These are phyloP conservation scores for Idris sp. DNA, from an alignment of 1,140 invertebrate species.

Conservation along the genomic window DNA sequence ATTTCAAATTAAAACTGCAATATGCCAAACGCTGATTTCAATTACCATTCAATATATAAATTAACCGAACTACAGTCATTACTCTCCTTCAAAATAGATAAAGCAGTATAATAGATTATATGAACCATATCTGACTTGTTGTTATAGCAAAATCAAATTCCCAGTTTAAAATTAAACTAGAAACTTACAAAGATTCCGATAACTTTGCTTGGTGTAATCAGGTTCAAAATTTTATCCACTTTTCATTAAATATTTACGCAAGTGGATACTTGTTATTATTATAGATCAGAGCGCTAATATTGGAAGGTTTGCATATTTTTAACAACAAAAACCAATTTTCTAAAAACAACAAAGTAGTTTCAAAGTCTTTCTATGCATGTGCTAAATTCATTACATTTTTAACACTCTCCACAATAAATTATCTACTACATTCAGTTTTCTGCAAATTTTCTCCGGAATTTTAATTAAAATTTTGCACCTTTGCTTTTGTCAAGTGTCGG, in stretches of 20 bases:
- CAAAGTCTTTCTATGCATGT: conserved; percentile 24
- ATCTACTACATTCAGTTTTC: conserved; percentile 42
- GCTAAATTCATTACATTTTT: conserved; percentile 36
- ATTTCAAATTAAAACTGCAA: too few relatives aligned
- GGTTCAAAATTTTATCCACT: conserved; percentile 4
- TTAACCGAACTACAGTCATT: conserved; percentile 1
- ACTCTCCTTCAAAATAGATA: neutral
- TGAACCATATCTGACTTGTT: conserved; percentile 5
- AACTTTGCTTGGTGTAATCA: conserved; percentile 1
- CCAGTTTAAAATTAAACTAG: conserved; percentile 19
- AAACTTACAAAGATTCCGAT: conserved; percentile 20
- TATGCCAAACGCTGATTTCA: too few relatives aligned
- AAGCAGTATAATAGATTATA: conserved; percentile 13
- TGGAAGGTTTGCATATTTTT: neutral
- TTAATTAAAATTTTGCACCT: conserved; percentile 58
- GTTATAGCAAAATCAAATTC: conserved; percentile 28
- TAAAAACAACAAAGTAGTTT: neutral
- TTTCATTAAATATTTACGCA: conserved; percentile 17
- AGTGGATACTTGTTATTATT: conserved; percentile 15
- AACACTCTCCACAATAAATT: conserved; percentile 42
- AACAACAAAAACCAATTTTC: conserved; percentile 13
- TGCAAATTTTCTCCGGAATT: conserved; percentile 44
- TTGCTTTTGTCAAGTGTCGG: conserved; percentile 33
- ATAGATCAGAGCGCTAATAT: conserved; percentile 5
- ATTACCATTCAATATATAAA: too few relatives aligned